Evolutionary conservation across 2,797 vertebrate genomes (phyloP).

Genomic region (Geotria australis): DNA sequence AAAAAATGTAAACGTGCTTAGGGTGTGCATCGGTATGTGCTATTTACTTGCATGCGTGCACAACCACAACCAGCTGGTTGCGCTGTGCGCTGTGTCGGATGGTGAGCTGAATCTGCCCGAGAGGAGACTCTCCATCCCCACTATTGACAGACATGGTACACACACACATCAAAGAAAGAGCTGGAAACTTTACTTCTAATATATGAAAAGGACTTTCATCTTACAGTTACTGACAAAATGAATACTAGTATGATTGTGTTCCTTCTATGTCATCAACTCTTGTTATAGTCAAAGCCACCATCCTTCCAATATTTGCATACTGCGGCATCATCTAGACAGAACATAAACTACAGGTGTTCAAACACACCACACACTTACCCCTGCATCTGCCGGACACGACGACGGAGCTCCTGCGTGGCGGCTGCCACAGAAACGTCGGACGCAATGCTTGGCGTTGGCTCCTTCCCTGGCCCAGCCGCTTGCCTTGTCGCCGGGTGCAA

Average conservation of each 20-base stretch:
- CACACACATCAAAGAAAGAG: neutral
- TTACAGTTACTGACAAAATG: no score
- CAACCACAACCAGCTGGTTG: conserved; percentile 66
- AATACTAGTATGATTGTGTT: no score
- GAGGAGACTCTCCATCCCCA: conserved; percentile 32
- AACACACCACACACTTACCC: conserved; percentile 23
- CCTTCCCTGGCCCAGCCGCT: conserved; percentile 16
- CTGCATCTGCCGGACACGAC: conserved; percentile 44
- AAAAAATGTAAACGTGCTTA: no score
- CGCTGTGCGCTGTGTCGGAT: conserved; percentile 61
- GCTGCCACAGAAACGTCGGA: conserved; percentile 69
- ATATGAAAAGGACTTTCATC: no score
- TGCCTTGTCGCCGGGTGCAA: no score
- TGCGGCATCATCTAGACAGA: no score
- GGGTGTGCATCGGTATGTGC: no score
- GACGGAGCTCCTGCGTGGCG: conserved; percentile 54
- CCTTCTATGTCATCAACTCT: no score
- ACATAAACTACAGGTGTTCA: neutral
- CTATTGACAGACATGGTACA: conserved; percentile 9
- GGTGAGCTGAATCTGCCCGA: conserved; percentile 71
- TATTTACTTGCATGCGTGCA: conserved; percentile 51
- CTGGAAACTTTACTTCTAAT: no score
- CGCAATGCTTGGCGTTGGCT: conserved; percentile 83
- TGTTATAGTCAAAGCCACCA: no score
- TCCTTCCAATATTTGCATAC: no score